Percentiles rank a stretch among this genome's conserved stretches.
Evolutionary conservation across 2,888 invertebrate genomes (phyloP).

Genomic region (Phoenoteleia sp.): DNA sequence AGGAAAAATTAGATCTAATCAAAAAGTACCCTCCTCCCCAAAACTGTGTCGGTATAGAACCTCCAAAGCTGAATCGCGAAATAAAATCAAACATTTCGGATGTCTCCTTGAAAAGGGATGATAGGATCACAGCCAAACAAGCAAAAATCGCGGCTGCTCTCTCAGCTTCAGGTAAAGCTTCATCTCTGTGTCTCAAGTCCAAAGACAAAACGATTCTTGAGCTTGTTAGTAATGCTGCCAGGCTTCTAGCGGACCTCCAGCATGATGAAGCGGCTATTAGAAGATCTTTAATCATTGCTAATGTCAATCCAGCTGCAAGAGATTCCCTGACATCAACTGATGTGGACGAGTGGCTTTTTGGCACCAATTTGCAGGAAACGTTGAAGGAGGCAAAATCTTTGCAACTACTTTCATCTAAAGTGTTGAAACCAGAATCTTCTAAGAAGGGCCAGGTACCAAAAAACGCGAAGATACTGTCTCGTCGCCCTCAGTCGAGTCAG

Average conservation of each 20-base stretch:
- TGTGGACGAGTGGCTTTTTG: conserved; percentile 1
- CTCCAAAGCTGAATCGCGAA: too few species aligned
- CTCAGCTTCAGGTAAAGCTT: conserved; percentile 17
- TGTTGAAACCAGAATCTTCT: too few species aligned
- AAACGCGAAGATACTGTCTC: too few species aligned
- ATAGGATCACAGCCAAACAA: conserved; percentile 28
- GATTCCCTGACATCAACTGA: background rate
- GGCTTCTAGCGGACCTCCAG: conserved; percentile 8
- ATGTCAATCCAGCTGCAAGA: background rate
- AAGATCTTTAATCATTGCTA: conserved; percentile 3
- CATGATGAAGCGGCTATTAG: background rate
- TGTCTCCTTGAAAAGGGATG: conserved; percentile 8
- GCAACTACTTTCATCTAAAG: background rate
- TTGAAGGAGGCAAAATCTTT: background rate
- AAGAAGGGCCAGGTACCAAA: too few species aligned
- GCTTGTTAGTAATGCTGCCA: background rate
- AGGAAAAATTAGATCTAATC: background rate
- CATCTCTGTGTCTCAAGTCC: background rate
- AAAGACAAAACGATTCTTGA: background rate
- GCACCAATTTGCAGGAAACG: background rate
- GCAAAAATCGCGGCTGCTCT: conserved; percentile 26
- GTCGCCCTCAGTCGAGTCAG: too few species aligned
- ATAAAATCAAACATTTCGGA: too few species aligned
- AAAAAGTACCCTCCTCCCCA: conserved; percentile 25
- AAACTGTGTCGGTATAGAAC: too few species aligned